Base-by-base conservation (phyloP, 2,888 invertebrate species). In the Ethmia dodecea region DNA sequence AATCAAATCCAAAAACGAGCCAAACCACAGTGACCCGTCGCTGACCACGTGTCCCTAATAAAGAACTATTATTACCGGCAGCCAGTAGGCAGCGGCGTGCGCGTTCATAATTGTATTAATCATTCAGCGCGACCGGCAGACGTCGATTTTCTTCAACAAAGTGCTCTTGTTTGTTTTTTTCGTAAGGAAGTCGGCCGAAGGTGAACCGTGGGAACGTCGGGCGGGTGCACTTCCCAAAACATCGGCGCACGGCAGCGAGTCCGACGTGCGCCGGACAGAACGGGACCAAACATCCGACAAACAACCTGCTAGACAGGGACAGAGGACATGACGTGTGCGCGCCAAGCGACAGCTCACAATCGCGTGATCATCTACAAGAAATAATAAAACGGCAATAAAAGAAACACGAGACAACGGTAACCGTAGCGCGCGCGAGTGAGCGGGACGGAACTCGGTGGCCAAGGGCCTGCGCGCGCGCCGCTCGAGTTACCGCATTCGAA, bases 221-320 rank as follows among this genome's bases (percentile, higher is more conserved):
- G 77, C 87, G 83, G 86, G 86, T 86, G 87, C 86, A 84, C 86
- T 86, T 87, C 87, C 87, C 87, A 87, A 87, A 87, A 87, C 86
- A 86, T 83, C 84, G 33, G 32, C 81, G 83, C 83, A 83, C 83
- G 80, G 81, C 84, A 80, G 81, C 83, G 68, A 69, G 70, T 61
- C 67, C 72, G 78, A 80, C 83, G 77, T 77, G 79, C 78, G 81
- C 78, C 76, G 70, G 55, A 42, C 43, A 33, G 52, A 79, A 52
- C 43, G 74, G 71, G 73, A 80, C 28, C 33, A 24, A 52, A 40
- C 28, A 70, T 60, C 44, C 9, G 27, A 28, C 13, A 18, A 29
- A 22, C 5, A 1, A 31, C 13, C 3, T 45, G 9, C 13, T n/a
- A 52, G 59, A 83, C 33, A 47, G 47, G 46, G 79, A 79, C 44